Conservation (phyloP, 2,113 vertebrate genomes). For the Mystacornis crossleyi region DNA sequence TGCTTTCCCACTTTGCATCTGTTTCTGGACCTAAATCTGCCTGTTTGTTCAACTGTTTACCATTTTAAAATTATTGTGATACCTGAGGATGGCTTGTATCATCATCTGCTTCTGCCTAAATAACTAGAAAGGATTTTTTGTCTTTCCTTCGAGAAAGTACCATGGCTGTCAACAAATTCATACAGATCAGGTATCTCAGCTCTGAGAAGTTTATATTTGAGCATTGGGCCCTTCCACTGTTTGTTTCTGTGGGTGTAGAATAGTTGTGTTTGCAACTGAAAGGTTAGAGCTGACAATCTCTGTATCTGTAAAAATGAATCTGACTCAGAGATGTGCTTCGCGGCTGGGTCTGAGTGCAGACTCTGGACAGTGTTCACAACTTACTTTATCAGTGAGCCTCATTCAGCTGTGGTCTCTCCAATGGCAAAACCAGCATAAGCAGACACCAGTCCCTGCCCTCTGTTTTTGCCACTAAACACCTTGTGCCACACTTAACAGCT, state of each 20-base stretch:
- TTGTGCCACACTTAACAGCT: background rate
- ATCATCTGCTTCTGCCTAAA: background rate
- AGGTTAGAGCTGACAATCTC: background rate
- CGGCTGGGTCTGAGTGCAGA: background rate
- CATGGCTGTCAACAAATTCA: background rate
- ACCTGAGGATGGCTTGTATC: background rate
- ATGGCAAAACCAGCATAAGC: background rate
- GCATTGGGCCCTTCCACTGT: background rate
- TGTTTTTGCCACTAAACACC: background rate
- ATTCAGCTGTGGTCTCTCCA: background rate
- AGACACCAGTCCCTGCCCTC: background rate
- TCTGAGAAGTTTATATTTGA: background rate
- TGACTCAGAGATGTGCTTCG: background rate
- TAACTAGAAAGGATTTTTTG: background rate
- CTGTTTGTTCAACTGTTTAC: background rate
- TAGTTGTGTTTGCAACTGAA: background rate
- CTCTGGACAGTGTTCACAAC: background rate
- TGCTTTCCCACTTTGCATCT: background rate
- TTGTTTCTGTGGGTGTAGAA: background rate
- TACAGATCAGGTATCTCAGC: background rate
- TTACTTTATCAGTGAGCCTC: background rate
- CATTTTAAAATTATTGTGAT: background rate
- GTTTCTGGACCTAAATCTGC: background rate
- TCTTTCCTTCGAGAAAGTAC: background rate
- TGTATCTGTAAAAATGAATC: background rate